A percentile compares a stretch with the other conserved stretches of the same genome.
phyloP scores from a whole-genome alignment of 2,797 vertebrate species.

The Parotocinclus haroldoi region DNA sequence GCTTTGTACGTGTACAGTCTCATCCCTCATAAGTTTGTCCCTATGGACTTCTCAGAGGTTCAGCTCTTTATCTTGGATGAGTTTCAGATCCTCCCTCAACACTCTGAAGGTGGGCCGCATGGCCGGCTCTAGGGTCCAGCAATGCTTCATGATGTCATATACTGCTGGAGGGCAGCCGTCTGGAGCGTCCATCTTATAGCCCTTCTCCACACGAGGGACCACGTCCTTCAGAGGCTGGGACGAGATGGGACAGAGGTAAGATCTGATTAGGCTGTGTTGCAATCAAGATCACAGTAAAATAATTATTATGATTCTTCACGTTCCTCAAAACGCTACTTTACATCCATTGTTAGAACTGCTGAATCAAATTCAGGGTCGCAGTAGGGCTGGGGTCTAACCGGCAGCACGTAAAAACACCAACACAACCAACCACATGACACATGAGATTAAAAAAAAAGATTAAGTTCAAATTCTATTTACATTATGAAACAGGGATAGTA shows the following conservation, averaged over 20 bases:
- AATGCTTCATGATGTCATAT: slow-evolving; percentile 95
- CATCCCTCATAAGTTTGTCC: background rate
- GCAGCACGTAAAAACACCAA: too few species aligned
- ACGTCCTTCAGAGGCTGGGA: slow-evolving; percentile 89
- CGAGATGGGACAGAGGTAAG: background rate
- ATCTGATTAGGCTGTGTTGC: background rate
- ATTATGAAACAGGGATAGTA: too few species aligned
- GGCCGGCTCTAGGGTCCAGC: slow-evolving; percentile 87
- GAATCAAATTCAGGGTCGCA: too few species aligned
- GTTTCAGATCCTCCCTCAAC: slow-evolving; percentile 85
- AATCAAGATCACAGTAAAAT: too few species aligned
- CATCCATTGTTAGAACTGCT: too few species aligned
- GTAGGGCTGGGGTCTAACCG: too few species aligned
- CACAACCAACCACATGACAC: too few species aligned
- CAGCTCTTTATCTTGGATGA: slow-evolving; percentile 81
- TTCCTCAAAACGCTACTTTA: too few species aligned
- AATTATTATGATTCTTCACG: too few species aligned
- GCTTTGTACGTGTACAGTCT: slow-evolving; percentile 2
- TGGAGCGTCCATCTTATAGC: slow-evolving; percentile 95
- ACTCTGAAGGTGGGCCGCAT: slow-evolving; percentile 86
- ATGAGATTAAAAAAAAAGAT: too few species aligned
- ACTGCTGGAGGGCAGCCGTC: slow-evolving; percentile 88
- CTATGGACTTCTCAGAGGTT: slow-evolving; percentile 65
- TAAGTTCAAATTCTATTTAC: too few species aligned
- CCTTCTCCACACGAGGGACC: slow-evolving; percentile 90